phyloP scores from a whole-genome alignment of 2,888 invertebrate species.

The Volucella inflata region DNA sequence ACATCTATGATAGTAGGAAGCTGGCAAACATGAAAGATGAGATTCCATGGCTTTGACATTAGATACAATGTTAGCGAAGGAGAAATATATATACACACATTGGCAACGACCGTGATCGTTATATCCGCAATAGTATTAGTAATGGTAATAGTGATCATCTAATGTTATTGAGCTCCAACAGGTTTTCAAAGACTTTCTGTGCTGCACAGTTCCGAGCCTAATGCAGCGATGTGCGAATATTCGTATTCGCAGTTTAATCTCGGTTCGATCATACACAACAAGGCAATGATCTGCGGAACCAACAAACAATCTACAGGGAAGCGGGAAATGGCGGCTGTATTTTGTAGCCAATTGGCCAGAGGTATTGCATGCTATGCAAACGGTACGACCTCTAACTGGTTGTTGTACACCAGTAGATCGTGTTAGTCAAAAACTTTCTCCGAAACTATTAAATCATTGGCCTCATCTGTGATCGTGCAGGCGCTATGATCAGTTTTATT shows the following conservation, averaged over 20 bases:
- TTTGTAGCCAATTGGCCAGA: conserved; percentile 68
- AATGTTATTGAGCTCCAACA: conserved; percentile 58
- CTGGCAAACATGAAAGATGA: conserved; percentile 74
- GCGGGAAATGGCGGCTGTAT: conserved; percentile 27
- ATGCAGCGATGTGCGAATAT: conserved; percentile 13
- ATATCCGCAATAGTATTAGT: conserved; percentile 3
- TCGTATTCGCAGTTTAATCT: conserved; percentile 50
- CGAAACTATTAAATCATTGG: conserved; percentile 73
- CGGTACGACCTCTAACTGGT: conserved; percentile 74
- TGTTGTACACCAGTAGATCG: conserved; percentile 48
- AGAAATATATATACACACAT: conserved; percentile 30
- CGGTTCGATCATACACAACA: conserved; percentile 58
- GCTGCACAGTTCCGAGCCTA: conserved; percentile 33
- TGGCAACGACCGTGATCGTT: conserved; percentile 20
- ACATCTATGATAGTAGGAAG: conserved; percentile 50
- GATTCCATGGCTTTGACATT: conserved; percentile 75
- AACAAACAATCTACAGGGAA: conserved; percentile 7
- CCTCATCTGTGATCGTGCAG: conserved; percentile 70
- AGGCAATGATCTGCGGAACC: conserved; percentile 67
- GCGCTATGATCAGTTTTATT: conserved; percentile 10
- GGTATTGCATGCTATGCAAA: conserved; percentile 33
- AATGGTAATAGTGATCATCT: conserved; percentile 51
- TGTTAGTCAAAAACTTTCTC: conserved; percentile 56
- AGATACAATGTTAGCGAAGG: conserved; percentile 69
- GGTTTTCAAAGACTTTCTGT: conserved; percentile 44